Evolutionary conservation across 2,113 vertebrate species (phyloP).

Genomic region (Pelecanoides urinatrix): DNA sequence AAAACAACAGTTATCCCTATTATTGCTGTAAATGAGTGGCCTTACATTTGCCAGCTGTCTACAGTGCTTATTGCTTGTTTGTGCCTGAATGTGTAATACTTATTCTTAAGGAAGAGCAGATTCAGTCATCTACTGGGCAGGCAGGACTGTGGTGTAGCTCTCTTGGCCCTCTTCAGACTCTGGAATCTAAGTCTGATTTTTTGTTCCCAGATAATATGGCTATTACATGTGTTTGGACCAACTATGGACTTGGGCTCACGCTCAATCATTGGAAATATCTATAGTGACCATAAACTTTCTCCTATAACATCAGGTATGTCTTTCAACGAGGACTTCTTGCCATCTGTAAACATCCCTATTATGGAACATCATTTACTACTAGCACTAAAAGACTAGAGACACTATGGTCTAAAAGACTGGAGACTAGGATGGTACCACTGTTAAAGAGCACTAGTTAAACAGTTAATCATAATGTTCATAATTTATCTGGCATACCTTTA

Average conservation of each 20-base stretch:
- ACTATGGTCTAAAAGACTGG: not conserved
- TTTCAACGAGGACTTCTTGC: not conserved
- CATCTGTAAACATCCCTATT: not conserved
- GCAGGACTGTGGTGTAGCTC: not conserved
- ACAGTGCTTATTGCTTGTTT: not conserved
- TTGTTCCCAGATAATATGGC: not conserved
- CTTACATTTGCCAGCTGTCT: not conserved
- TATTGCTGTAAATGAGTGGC: not conserved
- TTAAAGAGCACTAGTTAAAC: not conserved
- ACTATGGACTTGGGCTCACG: not conserved
- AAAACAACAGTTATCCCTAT: not conserved
- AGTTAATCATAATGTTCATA: not conserved
- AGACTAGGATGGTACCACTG: not conserved
- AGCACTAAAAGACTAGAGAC: not conserved
- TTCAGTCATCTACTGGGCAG: not conserved
- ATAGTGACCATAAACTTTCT: not conserved
- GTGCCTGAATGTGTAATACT: not conserved
- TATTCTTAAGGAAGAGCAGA: not conserved
- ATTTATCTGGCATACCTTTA: not conserved
- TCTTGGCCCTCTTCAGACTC: not conserved
- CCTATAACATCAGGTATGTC: rapidly evolving
- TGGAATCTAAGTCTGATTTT: not conserved
- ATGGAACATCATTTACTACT: not conserved
- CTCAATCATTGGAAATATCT: not conserved
- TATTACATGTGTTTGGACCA: not conserved